phyloP scores from a whole-genome alignment of 2,888 invertebrate species.

The Anodontia alba region DNA sequence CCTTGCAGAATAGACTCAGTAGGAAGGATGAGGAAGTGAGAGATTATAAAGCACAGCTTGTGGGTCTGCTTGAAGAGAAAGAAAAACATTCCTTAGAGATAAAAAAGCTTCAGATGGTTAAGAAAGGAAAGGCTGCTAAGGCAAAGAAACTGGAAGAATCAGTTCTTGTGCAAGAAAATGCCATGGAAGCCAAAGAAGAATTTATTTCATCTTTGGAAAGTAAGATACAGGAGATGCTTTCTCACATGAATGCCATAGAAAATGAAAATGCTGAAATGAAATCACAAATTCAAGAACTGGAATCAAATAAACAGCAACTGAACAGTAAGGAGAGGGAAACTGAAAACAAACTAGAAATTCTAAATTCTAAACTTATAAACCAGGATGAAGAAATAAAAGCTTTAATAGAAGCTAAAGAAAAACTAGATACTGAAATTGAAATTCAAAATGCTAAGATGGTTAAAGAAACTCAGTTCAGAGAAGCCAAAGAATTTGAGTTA shows the following conservation, averaged over 20 bases:
- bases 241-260: not conserved
- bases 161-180: slow-evolving; percentile 41
- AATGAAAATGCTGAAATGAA: not conserved
- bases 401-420: not conserved
- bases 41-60: slow-evolving; percentile 48
- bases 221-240: not conserved
- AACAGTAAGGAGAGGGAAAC: slow-evolving; percentile 12
- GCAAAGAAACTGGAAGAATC: slow-evolving; percentile 53
- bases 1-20: slow-evolving; percentile 43
- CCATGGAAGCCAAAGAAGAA: slow-evolving; percentile 35
- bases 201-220: not conserved
- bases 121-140: slow-evolving; percentile 47
- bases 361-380: not conserved
- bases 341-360: slow-evolving; percentile 16
- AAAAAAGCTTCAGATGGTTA: slow-evolving; percentile 58
- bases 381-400: not conserved
- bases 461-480: not conserved
- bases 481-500: not conserved
- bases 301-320: slow-evolving; percentile 14
- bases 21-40: slow-evolving; percentile 46
- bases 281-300: not conserved
- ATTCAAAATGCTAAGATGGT: not conserved
- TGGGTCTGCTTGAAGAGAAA: slow-evolving; percentile 48
- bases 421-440: not conserved
- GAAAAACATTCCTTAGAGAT: slow-evolving; percentile 49